Percentiles rank a stretch among this genome's conserved stretches.
Conservation (phyloP, 2,888 invertebrate species). For the Pheosia gnoma region DNA sequence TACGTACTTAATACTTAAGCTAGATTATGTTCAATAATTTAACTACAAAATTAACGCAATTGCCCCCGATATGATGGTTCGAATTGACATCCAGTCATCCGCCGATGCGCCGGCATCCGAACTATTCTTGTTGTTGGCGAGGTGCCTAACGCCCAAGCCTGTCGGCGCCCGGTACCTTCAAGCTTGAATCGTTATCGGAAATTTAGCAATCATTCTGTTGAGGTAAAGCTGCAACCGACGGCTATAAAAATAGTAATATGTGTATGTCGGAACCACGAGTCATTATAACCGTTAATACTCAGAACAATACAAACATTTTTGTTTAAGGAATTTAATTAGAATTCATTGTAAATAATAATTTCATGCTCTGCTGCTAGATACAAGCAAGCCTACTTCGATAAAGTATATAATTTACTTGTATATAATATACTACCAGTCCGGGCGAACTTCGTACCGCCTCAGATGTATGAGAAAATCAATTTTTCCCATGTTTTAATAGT, state of each 20-base stretch:
- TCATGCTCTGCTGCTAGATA: too few relatives aligned
- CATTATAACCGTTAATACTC: too few relatives aligned
- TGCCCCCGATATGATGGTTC: slow-evolving; percentile 55
- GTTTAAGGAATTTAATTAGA: too few relatives aligned
- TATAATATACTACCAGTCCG: too few relatives aligned
- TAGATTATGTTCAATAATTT: not conserved
- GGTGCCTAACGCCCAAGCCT: slow-evolving; percentile 56
- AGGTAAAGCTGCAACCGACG: slow-evolving; percentile 14
- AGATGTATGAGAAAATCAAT: too few relatives aligned
- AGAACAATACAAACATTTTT: too few relatives aligned
- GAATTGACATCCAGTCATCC: slow-evolving; percentile 63
- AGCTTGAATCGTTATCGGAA: slow-evolving; percentile 22
- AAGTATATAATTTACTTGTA: too few relatives aligned
- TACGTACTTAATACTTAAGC: too few relatives aligned
- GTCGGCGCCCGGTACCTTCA: slow-evolving; percentile 45
- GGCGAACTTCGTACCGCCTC: too few relatives aligned
- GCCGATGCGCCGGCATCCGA: slow-evolving; percentile 52
- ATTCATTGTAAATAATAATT: too few relatives aligned
- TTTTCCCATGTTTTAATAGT: too few relatives aligned
- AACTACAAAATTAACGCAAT: not conserved
- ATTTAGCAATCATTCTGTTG: slow-evolving; percentile 29
- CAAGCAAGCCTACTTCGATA: too few relatives aligned
- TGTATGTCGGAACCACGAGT: not conserved
- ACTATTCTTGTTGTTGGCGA: slow-evolving; percentile 77
- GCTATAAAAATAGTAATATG: slow-evolving; percentile 9